Conservation (phyloP, 2,797 vertebrate genomes). For the Dromococcyx pavoninus region DNA sequence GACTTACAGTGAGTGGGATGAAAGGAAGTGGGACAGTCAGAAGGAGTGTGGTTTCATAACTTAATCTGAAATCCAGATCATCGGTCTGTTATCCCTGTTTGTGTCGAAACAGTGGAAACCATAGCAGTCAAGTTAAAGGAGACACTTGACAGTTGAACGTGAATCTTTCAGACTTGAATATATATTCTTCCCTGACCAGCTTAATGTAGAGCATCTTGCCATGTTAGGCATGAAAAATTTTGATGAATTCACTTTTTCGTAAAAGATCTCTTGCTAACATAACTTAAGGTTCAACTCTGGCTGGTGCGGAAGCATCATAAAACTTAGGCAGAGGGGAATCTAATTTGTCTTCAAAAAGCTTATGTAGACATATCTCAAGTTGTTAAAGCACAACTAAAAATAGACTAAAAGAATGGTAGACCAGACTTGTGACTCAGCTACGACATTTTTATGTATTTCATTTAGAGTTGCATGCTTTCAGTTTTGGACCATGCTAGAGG, state of each 20-base stretch:
- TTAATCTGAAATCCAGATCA: background rate
- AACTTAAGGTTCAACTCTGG: background rate
- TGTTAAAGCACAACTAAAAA: background rate
- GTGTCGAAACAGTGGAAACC: background rate
- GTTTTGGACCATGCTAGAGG: background rate
- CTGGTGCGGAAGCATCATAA: background rate
- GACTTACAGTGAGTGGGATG: background rate
- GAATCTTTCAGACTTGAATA: background rate
- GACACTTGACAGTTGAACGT: background rate
- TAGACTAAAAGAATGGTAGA: background rate
- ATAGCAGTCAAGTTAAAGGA: background rate
- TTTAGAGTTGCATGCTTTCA: background rate
- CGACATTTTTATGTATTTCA: background rate
- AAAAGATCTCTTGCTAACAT: background rate
- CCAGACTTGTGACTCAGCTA: background rate
- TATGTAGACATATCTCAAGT: background rate
- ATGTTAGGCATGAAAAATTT: background rate
- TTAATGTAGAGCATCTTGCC: background rate
- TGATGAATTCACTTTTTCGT: background rate
- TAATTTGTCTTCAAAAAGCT: background rate
- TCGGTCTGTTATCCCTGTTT: background rate
- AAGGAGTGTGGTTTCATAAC: background rate
- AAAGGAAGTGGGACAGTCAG: constrained; percentile 18
- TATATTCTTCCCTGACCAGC: background rate
- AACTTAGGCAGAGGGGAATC: background rate